Evolutionary conservation across 2,113 vertebrate genomes (phyloP).

Genomic region (Epinephelus cyanopodus): DNA sequence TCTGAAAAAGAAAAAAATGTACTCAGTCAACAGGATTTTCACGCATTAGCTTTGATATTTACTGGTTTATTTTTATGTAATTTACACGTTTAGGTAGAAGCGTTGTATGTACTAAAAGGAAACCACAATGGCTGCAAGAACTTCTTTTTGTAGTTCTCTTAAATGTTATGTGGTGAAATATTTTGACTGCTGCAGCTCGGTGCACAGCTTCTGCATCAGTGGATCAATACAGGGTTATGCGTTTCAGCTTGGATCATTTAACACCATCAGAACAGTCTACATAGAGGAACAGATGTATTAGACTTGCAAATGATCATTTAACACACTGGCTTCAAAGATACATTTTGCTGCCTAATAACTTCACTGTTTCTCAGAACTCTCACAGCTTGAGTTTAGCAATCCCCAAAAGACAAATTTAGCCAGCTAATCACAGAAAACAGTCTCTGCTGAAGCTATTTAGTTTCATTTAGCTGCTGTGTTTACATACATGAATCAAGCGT

Average conservation of each 20-base stretch:
- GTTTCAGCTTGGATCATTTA: constrained; percentile 31
- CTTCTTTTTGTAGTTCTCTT: not conserved
- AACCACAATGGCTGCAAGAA: not conserved
- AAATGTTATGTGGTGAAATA: constrained; percentile 1
- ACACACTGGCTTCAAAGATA: constrained; percentile 28
- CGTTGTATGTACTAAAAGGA: not conserved
- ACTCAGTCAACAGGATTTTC: not conserved
- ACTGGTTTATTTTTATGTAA: not conserved
- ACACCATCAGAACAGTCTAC: constrained; percentile 23
- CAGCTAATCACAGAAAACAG: constrained; percentile 21
- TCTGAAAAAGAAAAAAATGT: constrained; percentile 6
- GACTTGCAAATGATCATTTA: constrained; percentile 29
- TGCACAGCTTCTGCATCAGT: not conserved
- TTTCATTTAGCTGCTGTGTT: constrained; percentile 24
- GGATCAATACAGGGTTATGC: constrained; percentile 25
- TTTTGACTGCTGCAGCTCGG: not conserved
- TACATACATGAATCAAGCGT: constrained; percentile 7
- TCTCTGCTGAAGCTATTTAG: not conserved
- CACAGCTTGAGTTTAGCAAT: constrained; percentile 19
- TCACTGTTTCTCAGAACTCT: not conserved
- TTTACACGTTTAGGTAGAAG: not conserved
- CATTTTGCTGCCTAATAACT: constrained; percentile 21
- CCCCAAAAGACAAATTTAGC: constrained; percentile 21
- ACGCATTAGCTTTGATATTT: not conserved
- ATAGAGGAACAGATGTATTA: constrained; percentile 24